Percentiles rank a stretch among this genome's conserved stretches.
Evolutionary conservation across 2,888 invertebrate species (phyloP).

Genomic region (Acrocera orbiculus): DNA sequence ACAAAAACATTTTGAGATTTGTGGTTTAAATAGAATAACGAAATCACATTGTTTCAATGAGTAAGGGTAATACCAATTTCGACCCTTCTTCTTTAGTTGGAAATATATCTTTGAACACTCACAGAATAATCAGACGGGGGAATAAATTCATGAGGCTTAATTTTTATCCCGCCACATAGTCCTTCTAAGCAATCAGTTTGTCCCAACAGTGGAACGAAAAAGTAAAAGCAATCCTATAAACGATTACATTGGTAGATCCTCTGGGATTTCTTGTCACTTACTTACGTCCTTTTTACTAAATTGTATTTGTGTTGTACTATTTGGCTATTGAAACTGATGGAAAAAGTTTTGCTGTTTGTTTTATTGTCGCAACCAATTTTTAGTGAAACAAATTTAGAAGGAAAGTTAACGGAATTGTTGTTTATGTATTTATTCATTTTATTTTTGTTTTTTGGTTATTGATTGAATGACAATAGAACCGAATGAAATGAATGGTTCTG

Average conservation of each 20-base stretch:
- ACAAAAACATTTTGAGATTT: no score
- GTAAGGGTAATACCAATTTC: no score
- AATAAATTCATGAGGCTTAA: conserved; percentile 9
- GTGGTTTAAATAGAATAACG: no score
- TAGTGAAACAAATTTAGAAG: conserved; percentile 12
- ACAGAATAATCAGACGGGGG: conserved; percentile 6
- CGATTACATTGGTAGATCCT: conserved; percentile 17
- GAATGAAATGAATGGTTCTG: no score
- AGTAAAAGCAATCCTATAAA: conserved; percentile 16
- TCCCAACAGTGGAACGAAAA: neutral
- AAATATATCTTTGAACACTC: no score
- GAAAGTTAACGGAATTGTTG: no score
- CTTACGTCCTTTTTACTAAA: neutral
- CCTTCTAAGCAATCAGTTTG: conserved; percentile 1
- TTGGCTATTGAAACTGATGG: conserved; percentile 6
- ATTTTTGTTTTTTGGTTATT: no score
- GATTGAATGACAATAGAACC: no score
- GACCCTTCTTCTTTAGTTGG: no score
- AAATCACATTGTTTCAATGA: no score
- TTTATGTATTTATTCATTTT: no score
- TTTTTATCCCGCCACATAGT: conserved; percentile 3
- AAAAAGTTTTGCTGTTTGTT: conserved; percentile 12
- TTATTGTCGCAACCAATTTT: conserved; percentile 13
- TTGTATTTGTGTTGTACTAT: neutral
- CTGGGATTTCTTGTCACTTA: conserved; percentile 12